A percentile compares a stretch with the other conserved stretches of the same genome.
These are phyloP conservation scores for Hemicentrotus pulcherrimus DNA, from an alignment of 35 echinoderm and acorn worm species.

Conservation along the genomic window DNA sequence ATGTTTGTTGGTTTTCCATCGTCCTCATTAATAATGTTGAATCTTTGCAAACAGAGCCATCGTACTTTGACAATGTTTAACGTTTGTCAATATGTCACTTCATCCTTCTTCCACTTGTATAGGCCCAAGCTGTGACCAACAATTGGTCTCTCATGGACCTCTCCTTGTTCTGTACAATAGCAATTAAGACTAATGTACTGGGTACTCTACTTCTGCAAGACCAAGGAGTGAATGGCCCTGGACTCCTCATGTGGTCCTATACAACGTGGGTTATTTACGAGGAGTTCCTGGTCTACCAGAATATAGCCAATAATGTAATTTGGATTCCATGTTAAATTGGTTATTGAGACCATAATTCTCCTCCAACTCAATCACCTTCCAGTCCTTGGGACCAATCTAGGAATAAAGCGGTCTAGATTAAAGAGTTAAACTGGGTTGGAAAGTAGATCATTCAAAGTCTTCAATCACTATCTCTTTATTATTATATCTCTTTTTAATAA, in stretches of 20 bases:
- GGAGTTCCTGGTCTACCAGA: neutral
- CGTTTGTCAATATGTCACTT: neutral
- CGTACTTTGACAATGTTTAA: neutral
- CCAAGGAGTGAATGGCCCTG: neutral
- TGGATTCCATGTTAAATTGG: slow-evolving; percentile 19
- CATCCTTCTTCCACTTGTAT: neutral
- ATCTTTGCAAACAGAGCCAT: neutral
- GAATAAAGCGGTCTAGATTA: neutral
- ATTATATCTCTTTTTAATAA: neutral
- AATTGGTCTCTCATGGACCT: neutral
- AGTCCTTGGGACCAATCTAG: neutral
- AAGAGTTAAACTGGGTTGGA: neutral
- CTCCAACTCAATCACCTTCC: slow-evolving; percentile 15
- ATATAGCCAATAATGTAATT: slow-evolving; percentile 9
- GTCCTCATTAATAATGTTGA: neutral
- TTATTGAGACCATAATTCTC: slow-evolving; percentile 27
- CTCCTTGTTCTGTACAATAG: neutral
- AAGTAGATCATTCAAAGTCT: neutral
- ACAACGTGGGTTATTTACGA: neutral
- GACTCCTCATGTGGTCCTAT: neutral
- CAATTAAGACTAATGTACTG: slow-evolving; percentile 1
- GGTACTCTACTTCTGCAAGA: neutral
- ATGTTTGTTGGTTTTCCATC: neutral
- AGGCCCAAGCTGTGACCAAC: neutral
- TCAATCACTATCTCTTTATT: neutral